These are phyloP conservation scores for Nemotelus pantherinus DNA, from an alignment of 2,888 invertebrate species.

Conservation along the genomic window DNA sequence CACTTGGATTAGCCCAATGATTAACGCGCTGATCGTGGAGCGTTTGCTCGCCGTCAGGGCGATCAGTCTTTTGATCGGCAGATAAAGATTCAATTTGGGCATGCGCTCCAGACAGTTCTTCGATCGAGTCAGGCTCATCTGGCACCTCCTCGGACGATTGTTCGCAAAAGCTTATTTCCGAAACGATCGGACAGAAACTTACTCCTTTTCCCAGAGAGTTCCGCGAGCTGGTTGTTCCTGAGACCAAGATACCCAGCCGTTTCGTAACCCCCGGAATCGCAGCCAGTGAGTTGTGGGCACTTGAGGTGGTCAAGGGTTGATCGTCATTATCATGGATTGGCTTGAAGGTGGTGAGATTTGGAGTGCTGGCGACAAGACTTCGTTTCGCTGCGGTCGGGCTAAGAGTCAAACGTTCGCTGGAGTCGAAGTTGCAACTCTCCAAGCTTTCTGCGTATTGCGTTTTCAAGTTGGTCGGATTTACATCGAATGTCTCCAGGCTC, in stretches of 20 bases:
- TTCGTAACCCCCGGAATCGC: slow-evolving; percentile 66
- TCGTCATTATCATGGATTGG: slow-evolving; percentile 64
- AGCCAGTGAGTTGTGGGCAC: slow-evolving; percentile 71
- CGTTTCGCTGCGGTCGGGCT: slow-evolving; percentile 54
- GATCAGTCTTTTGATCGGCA: not conserved
- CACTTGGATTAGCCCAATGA: not conserved
- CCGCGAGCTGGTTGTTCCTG: slow-evolving; percentile 57
- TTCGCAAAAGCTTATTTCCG: slow-evolving; percentile 82
- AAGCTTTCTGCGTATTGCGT: slow-evolving; percentile 63
- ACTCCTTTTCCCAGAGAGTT: slow-evolving; percentile 70
- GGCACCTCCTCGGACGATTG: slow-evolving; percentile 66
- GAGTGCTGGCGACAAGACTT: slow-evolving; percentile 68
- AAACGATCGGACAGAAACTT: slow-evolving; percentile 82
- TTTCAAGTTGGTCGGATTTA: slow-evolving; percentile 62
- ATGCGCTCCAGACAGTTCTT: not conserved
- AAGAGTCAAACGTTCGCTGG: slow-evolving; percentile 52
- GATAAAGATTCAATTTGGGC: not conserved
- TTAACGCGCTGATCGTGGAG: slow-evolving; percentile 3
- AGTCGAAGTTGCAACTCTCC: slow-evolving; percentile 63
- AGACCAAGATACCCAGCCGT: slow-evolving; percentile 60
- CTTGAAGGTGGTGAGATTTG: slow-evolving; percentile 68
- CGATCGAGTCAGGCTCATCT: slow-evolving; percentile 44
- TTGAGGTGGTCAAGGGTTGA: slow-evolving; percentile 66
- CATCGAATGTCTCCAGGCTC: slow-evolving; percentile 59
- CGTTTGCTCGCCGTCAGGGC: not conserved